Evolutionary conservation across 1,140 invertebrate species (phyloP).

Genomic region (Semibalanus balanoides): DNA sequence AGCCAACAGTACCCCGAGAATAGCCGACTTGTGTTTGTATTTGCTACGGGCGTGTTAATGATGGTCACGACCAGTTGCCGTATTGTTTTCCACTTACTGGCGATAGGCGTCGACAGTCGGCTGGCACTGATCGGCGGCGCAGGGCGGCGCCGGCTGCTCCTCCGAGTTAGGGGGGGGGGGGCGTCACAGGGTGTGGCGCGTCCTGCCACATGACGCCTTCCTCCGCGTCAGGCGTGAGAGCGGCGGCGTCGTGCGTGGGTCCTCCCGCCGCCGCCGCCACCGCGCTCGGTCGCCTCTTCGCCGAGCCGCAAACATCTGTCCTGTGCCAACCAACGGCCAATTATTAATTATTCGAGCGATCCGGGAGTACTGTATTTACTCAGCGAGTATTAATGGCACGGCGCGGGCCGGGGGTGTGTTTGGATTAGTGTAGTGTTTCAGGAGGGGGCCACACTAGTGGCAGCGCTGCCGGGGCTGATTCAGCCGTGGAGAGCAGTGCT

Average conservation of each 20-base stretch:
- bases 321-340: neutral
- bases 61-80: neutral
- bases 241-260: neutral
- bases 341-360: neutral
- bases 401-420: neutral
- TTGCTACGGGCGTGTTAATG: neutral
- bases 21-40: neutral
- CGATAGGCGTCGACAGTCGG: neutral
- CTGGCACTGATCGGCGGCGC: neutral
- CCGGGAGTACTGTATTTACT: neutral
- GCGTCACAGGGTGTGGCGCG: too few relatives aligned
- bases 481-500: neutral
- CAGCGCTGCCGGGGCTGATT: neutral
- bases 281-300: neutral
- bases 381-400: neutral
- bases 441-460: neutral
- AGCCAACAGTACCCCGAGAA: neutral
- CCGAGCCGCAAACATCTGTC: neutral
- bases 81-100: neutral
- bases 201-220: too few relatives aligned
- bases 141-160: neutral
- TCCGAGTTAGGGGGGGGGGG: too few relatives aligned
- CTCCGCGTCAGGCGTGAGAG: neutral
- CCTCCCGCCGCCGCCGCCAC: too few relatives aligned
- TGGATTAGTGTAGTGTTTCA: conserved; percentile 1